Evolutionary conservation across 2,888 invertebrate genomes (phyloP), one percentile per base, ranked within the genome.

Genomic region (Neoscelio sp.): DNA sequence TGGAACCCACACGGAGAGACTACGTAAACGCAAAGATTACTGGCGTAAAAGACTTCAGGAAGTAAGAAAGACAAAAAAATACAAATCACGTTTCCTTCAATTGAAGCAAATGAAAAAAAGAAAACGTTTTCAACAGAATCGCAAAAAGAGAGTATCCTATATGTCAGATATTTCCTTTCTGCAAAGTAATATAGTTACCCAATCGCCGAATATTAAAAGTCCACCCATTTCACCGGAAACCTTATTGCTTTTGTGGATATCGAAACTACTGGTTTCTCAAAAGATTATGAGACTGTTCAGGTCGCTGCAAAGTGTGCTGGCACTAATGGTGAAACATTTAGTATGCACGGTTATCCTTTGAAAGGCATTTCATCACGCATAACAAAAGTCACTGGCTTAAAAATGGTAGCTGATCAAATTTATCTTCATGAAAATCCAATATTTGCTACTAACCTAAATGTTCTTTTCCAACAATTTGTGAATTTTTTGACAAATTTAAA

Each of bases 211-310:
- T n/a, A 20, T 18, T 10, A 2, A 5, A 0, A 38, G 15, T 18
- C 8, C 0, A n/a, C n/a, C 18, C 7, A 18, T 42, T 2, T 2
- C 1, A 2, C 5, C 1, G 6, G n/a, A n/a, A n/a, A n/a, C n/a
- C n/a, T 28, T 8, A 6, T 65, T 2, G 10, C 28, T 6, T 65
- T 12, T 56, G 3, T 56, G 3, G 65, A 74, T 15, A 48, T 74
- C 5, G 65, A 74, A 38, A 74, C 65, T 1, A 74, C 65, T 3
- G 74, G 65, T 0, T 46, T 74, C 0, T 56, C 64, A 0, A 40
- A 56, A 17, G 10, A 26, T n/a, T 35, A 15, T 26, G 74, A 74
- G 58, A 74, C 58, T 26, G 48, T 74, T 10, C 65, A 65, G 17
- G 40, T 74, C 8, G 65, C 62, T 44, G 74, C 56, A 20, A 65